Conservation (phyloP, 1,140 invertebrate genomes). For the Lethrus apterus region DNA sequence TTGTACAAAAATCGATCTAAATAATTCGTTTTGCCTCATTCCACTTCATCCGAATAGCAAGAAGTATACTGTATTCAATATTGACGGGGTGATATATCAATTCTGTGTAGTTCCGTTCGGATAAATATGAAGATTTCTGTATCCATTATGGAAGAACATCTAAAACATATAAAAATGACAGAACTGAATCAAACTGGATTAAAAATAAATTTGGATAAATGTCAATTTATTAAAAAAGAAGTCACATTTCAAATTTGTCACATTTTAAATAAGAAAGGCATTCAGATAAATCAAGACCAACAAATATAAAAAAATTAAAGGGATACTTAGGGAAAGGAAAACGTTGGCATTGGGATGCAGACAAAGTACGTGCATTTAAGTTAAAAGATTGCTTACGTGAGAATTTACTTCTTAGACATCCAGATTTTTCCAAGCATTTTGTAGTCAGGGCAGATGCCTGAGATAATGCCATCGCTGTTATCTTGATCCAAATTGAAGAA, state of each 20-base stretch:
- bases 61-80: slow-evolving; percentile 8
- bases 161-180: slow-evolving; percentile 3
- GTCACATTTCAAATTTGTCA: background rate
- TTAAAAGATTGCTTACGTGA: background rate
- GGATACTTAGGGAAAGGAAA: background rate
- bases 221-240: slow-evolving; percentile 1
- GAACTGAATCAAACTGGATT: background rate
- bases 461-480: background rate
- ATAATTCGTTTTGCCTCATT: slow-evolving; percentile 1
- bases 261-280: background rate
- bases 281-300: background rate
- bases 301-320: background rate
- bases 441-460: background rate
- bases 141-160: slow-evolving; percentile 7
- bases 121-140: slow-evolving; percentile 1
- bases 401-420: background rate
- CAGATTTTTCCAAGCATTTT: no score
- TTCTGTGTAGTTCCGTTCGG: slow-evolving; percentile 3
- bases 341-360: background rate
- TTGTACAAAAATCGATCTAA: slow-evolving; percentile 1
- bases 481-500: no score
- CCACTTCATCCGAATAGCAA: background rate
- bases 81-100: slow-evolving; percentile 2
- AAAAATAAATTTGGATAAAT: background rate
- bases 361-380: background rate